phyloP scores from a whole-genome alignment of 1,140 invertebrate genomes.

The Aleiodes sp. region DNA sequence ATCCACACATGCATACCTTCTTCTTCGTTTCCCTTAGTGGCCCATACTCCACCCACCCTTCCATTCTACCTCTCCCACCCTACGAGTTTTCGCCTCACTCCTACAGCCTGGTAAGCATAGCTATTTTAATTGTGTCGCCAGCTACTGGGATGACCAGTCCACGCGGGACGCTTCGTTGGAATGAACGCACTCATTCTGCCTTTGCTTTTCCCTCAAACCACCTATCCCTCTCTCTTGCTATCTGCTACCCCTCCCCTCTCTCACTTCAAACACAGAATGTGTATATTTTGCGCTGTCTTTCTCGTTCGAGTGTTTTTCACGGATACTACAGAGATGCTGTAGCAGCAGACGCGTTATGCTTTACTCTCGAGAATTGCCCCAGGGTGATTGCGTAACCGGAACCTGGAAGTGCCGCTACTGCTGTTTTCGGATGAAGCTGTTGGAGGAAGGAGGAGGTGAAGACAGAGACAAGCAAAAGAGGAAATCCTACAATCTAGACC shows the following conservation, averaged over 20 bases:
- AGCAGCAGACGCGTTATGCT: slow-evolving; percentile 43
- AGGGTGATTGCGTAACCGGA: slow-evolving; percentile 44
- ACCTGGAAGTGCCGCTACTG: slow-evolving; percentile 33
- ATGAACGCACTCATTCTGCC: slow-evolving; percentile 23
- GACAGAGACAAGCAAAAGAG: slow-evolving; percentile 27
- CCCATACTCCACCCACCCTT: background rate
- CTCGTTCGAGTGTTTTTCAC: slow-evolving; percentile 9
- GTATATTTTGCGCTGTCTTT: slow-evolving; percentile 1
- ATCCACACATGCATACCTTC: slow-evolving; percentile 16
- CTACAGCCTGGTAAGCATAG: slow-evolving; percentile 59
- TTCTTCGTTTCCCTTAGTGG: slow-evolving; percentile 21
- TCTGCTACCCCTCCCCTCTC: background rate
- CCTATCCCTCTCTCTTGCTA: background rate
- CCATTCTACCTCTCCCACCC: slow-evolving; percentile 16
- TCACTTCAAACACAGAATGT: background rate
- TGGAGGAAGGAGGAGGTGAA: background rate
- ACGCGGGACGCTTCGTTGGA: slow-evolving; percentile 25
- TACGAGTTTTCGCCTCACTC: no score
- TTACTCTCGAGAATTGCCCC: slow-evolving; percentile 48
- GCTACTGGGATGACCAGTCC: slow-evolving; percentile 34
- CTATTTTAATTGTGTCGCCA: slow-evolving; percentile 62
- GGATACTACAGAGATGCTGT: slow-evolving; percentile 42
- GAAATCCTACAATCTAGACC: slow-evolving; percentile 6
- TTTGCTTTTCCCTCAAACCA: background rate
- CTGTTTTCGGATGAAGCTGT: slow-evolving; percentile 34